A percentile compares a stretch with the other conserved stretches of the same genome.
phyloP scores from a whole-genome alignment of 2,797 vertebrate genomes.

The Echeneis naucrates region DNA sequence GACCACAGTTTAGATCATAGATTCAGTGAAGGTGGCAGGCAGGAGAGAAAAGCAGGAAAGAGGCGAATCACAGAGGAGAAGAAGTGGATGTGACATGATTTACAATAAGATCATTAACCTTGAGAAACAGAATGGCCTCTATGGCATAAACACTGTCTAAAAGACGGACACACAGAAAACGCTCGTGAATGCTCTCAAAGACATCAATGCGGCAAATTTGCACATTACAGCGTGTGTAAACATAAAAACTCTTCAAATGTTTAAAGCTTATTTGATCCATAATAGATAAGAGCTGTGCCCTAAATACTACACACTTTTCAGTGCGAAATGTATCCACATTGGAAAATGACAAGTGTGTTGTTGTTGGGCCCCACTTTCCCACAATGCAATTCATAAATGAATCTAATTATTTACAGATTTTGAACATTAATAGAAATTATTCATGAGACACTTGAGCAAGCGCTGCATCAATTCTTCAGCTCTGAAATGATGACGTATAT shows the following conservation, averaged over 20 bases:
- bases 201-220: constrained; percentile 10
- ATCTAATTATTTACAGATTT: no score
- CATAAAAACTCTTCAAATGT: not conserved
- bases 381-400: not conserved
- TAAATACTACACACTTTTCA: not conserved
- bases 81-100: constrained; percentile 81
- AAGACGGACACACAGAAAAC: constrained; percentile 53
- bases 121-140: constrained; percentile 75
- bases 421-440: no score
- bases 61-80: constrained; percentile 11
- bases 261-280: constrained; percentile 1
- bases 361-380: not conserved
- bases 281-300: not conserved
- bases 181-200: constrained; percentile 14
- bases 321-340: not conserved
- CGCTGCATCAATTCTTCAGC: no score
- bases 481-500: no score
- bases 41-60: constrained; percentile 39
- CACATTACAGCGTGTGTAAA: not conserved
- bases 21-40: constrained; percentile 57
- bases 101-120: constrained; percentile 88
- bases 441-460: no score
- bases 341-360: not conserved
- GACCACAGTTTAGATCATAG: constrained; percentile 49
- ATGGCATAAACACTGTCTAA: constrained; percentile 72